Percentiles rank a stretch among this genome's conserved stretches.
These are phyloP conservation scores for Lampris megalopsis DNA, from an alignment of 2,113 vertebrate genomes.

Conservation along the genomic window DNA sequence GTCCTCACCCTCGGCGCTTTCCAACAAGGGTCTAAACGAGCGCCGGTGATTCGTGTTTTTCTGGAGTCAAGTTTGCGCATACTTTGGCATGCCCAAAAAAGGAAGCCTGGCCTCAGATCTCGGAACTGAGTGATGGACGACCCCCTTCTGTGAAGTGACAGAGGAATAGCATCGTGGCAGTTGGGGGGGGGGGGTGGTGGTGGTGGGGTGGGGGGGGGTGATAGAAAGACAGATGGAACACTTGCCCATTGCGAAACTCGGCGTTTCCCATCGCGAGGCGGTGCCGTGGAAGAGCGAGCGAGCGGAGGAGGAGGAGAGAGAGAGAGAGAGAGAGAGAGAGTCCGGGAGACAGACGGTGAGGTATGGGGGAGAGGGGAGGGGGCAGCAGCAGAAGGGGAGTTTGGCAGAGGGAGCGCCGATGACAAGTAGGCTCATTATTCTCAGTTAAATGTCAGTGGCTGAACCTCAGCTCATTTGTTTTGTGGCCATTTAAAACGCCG, in stretches of 20 bases:
- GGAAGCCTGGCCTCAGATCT: too few species aligned
- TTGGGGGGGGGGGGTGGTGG: slow-evolving; percentile 38
- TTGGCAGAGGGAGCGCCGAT: slow-evolving; percentile 5
- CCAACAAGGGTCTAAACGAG: slow-evolving; percentile 46
- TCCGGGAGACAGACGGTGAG: slow-evolving; percentile 6
- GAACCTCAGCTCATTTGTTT: slow-evolving; percentile 73
- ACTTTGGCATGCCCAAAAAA: too few species aligned
- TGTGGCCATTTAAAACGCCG: slow-evolving; percentile 57
- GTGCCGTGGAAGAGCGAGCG: slow-evolving; percentile 4
- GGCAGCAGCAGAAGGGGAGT: slow-evolving; percentile 3
- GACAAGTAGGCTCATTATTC: slow-evolving; percentile 75
- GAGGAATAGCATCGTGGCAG: slow-evolving; percentile 45
- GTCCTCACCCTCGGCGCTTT: slow-evolving; percentile 3
- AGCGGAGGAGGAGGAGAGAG: slow-evolving; percentile 21
- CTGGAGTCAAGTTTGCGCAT: slow-evolving; percentile 9
- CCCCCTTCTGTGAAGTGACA: slow-evolving; percentile 10
- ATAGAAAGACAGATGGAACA: slow-evolving; percentile 26
- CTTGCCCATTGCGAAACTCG: slow-evolving; percentile 19
- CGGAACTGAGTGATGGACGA: slow-evolving; percentile 35
- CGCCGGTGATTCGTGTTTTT: slow-evolving; percentile 19
- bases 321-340: slow-evolving; percentile 4
- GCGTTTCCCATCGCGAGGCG: slow-evolving; percentile 21
- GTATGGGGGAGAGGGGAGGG: slow-evolving; percentile 8
- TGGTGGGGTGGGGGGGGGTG: slow-evolving; percentile 33
- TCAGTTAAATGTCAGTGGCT: slow-evolving; percentile 74